phyloP scores from a whole-genome alignment of 1,140 invertebrate species.

The Macrobrachium rosenbergii region DNA sequence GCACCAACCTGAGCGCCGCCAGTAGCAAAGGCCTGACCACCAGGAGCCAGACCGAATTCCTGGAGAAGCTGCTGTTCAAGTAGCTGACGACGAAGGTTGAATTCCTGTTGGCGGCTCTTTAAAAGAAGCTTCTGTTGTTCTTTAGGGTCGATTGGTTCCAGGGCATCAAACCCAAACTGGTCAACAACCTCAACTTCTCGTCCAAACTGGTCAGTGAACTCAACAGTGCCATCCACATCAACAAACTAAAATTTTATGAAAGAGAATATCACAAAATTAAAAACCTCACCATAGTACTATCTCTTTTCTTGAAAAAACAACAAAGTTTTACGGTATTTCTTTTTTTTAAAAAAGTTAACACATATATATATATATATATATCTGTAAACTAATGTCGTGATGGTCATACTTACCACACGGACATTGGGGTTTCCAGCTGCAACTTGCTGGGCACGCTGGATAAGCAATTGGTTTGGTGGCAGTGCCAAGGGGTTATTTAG shows the following conservation, averaged over 20 bases:
- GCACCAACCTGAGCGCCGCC: not conserved
- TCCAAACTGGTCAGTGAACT: slow-evolving; percentile 49
- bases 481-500: slow-evolving; percentile 1
- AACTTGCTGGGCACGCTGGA: not conserved
- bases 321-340: no score
- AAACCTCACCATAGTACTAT: no score
- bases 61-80: slow-evolving; percentile 33
- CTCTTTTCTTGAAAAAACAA: no score
- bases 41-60: slow-evolving; percentile 1
- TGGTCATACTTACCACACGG: slow-evolving; percentile 1
- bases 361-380: no score
- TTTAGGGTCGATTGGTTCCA: slow-evolving; percentile 18
- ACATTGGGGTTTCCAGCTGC: not conserved
- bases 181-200: slow-evolving; percentile 42
- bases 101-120: slow-evolving; percentile 24
- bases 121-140: slow-evolving; percentile 25
- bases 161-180: slow-evolving; percentile 33
- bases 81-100: slow-evolving; percentile 25
- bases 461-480: not conserved
- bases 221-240: slow-evolving; percentile 33
- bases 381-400: no score
- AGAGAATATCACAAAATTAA: no score
- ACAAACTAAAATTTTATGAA: slow-evolving; percentile 6
- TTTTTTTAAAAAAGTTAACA: no score
- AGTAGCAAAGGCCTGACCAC: not conserved